A percentile compares a stretch with the other conserved stretches of the same genome.
These are phyloP conservation scores for Pygmarrhopalites habei DNA, from an alignment of 1,140 invertebrate genomes.

Conservation along the genomic window DNA sequence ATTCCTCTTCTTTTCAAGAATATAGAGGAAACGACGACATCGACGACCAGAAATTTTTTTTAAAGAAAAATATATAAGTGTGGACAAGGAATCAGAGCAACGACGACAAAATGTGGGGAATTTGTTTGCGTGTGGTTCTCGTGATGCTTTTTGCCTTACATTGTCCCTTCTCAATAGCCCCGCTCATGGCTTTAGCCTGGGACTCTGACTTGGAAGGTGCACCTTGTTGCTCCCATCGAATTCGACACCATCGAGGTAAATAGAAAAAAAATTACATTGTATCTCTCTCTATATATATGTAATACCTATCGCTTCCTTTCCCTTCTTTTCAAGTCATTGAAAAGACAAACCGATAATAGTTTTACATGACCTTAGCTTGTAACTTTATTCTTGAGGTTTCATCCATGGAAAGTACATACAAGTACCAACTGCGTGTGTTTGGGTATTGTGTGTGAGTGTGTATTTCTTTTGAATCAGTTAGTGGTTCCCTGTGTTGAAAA, in stretches of 20 bases:
- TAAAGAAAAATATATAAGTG: neutral
- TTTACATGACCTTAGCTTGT: neutral
- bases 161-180: slow-evolving; percentile 39
- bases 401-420: too few species aligned
- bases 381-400: slow-evolving; percentile 1
- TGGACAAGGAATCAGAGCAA: slow-evolving; percentile 6
- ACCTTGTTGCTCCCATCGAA: slow-evolving; percentile 38
- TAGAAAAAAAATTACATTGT: too few species aligned
- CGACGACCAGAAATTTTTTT: neutral
- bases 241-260: slow-evolving; percentile 39
- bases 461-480: too few species aligned
- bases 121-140: slow-evolving; percentile 38
- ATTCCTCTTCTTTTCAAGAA: neutral
- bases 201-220: slow-evolving; percentile 35
- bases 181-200: slow-evolving; percentile 38
- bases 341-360: too few species aligned
- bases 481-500: too few species aligned
- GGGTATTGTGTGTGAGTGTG: too few species aligned
- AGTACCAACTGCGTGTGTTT: too few species aligned
- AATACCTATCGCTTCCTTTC: too few species aligned
- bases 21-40: neutral
- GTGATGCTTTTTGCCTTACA: slow-evolving; percentile 40
- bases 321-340: too few species aligned
- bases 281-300: too few species aligned
- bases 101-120: slow-evolving; percentile 36